Evolutionary conservation across 2,888 invertebrate genomes (phyloP).

Genomic region (Phyllotreta cruciferae): DNA sequence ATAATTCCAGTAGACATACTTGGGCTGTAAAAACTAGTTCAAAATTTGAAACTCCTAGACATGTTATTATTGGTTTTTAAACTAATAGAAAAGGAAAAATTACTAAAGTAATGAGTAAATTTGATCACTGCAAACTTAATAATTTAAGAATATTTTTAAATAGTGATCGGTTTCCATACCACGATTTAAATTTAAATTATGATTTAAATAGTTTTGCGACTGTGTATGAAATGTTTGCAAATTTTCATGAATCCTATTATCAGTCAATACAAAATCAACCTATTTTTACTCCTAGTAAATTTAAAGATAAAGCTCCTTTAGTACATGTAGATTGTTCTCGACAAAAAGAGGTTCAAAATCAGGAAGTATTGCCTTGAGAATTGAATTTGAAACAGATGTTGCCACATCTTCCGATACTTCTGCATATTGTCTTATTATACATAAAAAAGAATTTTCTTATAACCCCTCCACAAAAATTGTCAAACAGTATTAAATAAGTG

Average conservation of each 20-base stretch:
- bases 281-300: background rate
- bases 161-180: slow-evolving; percentile 17
- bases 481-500: slow-evolving; percentile 1
- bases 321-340: slow-evolving; percentile 3
- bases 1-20: slow-evolving; percentile 28
- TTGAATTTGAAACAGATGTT: slow-evolving; percentile 5
- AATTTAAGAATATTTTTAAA: slow-evolving; percentile 31
- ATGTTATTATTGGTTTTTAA: slow-evolving; percentile 25
- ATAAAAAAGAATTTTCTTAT: slow-evolving; percentile 7
- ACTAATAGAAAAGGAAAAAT: slow-evolving; percentile 12
- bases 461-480: slow-evolving; percentile 6
- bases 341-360: slow-evolving; percentile 1
- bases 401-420: background rate
- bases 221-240: slow-evolving; percentile 34
- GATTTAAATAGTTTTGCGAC: slow-evolving; percentile 18
- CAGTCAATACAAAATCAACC: slow-evolving; percentile 9
- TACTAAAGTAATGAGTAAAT: slow-evolving; percentile 19
- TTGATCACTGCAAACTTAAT: slow-evolving; percentile 27
- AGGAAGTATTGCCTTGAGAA: slow-evolving; percentile 3
- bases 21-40: slow-evolving; percentile 33
- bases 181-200: slow-evolving; percentile 20
- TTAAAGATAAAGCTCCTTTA: background rate
- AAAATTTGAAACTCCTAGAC: slow-evolving; percentile 27
- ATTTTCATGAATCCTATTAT: slow-evolving; percentile 28
- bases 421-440: slow-evolving; percentile 14